Evolutionary conservation across 1,140 invertebrate genomes (phyloP).

Genomic region (Drosophila triauraria): DNA sequence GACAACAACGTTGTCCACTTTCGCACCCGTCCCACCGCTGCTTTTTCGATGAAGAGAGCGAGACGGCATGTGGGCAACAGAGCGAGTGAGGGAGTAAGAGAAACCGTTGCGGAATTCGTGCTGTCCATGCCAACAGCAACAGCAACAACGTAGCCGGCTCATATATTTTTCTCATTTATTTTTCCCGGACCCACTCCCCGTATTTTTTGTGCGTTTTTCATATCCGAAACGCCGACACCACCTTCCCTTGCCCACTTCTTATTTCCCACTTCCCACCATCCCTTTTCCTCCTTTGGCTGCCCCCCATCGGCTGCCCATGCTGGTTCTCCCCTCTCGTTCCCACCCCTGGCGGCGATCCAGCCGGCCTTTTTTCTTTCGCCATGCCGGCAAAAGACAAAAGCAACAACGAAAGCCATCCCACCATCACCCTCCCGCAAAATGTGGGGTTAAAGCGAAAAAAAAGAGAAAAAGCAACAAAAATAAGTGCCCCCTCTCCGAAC

Average conservation of each 20-base stretch:
- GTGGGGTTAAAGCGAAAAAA: conserved; percentile 56
- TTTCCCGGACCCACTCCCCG: conserved; percentile 62
- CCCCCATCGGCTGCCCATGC: conserved; percentile 31
- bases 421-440: conserved; percentile 25
- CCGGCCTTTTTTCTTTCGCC: conserved; percentile 77
- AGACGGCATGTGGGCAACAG: conserved; percentile 13
- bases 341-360: conserved; percentile 56
- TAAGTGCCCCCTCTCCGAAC: conserved; percentile 62
- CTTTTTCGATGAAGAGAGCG: conserved; percentile 13
- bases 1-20: conserved; percentile 83
- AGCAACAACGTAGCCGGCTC: conserved; percentile 81
- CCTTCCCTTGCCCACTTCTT: conserved; percentile 10
- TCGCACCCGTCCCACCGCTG: conserved; percentile 55
- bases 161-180: conserved; percentile 83
- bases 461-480: conserved; percentile 76
- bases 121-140: conserved; percentile 68
- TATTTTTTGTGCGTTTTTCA: conserved; percentile 83
- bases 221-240: conserved; percentile 83
- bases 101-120: conserved; percentile 50
- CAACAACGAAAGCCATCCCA: conserved; percentile 54
- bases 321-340: conserved; percentile 17
- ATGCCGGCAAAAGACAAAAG: conserved; percentile 80
- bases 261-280: not conserved
- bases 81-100: conserved; percentile 19
- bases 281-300: conserved; percentile 6